phyloP scores from a whole-genome alignment of 1,140 invertebrate species.

The Lepidurus packardi region DNA sequence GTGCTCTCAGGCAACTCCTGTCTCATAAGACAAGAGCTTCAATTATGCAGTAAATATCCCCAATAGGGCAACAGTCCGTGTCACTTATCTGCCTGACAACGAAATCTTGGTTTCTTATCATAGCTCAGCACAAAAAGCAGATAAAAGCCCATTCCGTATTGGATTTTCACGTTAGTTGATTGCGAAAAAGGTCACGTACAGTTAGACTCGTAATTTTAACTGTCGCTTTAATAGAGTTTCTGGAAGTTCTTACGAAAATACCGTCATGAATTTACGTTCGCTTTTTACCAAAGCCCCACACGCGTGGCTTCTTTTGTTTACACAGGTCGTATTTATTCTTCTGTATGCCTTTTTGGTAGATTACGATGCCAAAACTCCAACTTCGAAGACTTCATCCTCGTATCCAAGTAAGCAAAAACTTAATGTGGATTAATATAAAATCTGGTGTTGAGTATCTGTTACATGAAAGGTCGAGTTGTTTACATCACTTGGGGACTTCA shows the following conservation, averaged over 20 bases:
- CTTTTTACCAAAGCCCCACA: neutral
- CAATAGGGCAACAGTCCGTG: neutral
- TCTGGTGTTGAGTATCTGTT: no score
- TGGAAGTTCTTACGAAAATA: neutral
- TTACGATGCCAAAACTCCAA: neutral
- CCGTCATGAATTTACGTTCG: neutral
- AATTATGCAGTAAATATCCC: neutral
- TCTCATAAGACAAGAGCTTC: neutral
- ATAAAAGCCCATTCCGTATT: neutral
- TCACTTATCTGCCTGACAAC: neutral
- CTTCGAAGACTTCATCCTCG: neutral
- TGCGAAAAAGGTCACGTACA: no score
- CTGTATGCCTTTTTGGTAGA: constrained; percentile 10
- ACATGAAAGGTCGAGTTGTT: no score
- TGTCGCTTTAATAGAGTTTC: no score
- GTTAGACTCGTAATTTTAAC: no score
- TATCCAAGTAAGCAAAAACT: neutral
- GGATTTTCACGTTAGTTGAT: no score
- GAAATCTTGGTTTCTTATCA: neutral
- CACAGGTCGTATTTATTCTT: neutral
- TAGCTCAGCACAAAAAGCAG: neutral
- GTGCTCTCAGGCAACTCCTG: neutral
- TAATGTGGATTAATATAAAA: neutral
- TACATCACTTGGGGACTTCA: no score
- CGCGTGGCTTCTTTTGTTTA: neutral